Base-by-base conservation (phyloP, 2,797 vertebrate genomes). In the Ceryle rudis region DNA sequence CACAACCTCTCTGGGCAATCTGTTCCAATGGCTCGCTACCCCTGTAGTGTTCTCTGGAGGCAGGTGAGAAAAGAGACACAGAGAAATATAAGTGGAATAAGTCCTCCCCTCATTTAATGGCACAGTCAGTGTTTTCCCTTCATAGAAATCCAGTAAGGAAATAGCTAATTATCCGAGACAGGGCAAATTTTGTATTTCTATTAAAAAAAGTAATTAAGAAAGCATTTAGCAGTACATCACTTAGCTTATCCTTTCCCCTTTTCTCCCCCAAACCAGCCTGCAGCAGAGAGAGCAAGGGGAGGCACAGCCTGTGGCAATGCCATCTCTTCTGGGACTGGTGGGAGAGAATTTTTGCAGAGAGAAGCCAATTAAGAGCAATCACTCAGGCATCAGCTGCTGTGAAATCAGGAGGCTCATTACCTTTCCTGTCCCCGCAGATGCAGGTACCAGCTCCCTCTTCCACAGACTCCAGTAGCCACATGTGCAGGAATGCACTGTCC, bases 341-440 rank as follows among this genome's bases (percentile, higher is more conserved):
- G n/a, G 55, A 91, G 70, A 81, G n/a, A 78, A 94, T 91, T 95
- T 96, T 92, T 90, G 86, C 54, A 81, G 84, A 77, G 54, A 94
- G 78, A 93, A 95, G 66, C 90, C 93, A 96, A 90, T 92, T 97
- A 97, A 87, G 73, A 93, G 71, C 61, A 72, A 80, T 83, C 69
- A 80, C 49, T 93, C 77, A 72, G 83, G 65, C 67, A 85, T 74
- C 83, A 81, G 84, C 81, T 94, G 72, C 73, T 74, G 67, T 17
- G 52, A 94, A 86, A 91, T 60, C 51, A 73, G 80, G 77, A 94
- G 47, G 77, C 61, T 97, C 69, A 41, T 91, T 87, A 91, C 62
- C 71, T 55, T 60, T 72, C 44, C 47, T 91, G 69, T 75, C 73
- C 70, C 51, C 1, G 2, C 46, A 81, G 81, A 86, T 1, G 1